Evolutionary conservation across 1,140 invertebrate species (phyloP).

Genomic region (Brachystomella parvula): DNA sequence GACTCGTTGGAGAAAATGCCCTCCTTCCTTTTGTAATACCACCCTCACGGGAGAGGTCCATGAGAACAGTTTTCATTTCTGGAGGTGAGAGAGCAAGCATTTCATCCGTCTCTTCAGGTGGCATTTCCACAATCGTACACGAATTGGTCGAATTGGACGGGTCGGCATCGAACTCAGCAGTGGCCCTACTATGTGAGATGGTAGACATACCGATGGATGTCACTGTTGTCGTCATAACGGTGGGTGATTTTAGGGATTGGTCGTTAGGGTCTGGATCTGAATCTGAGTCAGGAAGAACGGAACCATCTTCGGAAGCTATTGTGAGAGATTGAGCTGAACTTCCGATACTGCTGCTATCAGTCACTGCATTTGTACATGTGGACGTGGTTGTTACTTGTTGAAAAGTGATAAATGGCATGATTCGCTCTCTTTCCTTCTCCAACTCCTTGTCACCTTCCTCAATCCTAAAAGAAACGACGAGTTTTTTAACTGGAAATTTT

Average conservation of each 20-base stretch:
- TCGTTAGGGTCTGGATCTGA: neutral
- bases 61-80: neutral
- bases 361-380: slow-evolving; percentile 35
- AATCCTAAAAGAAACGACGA: slow-evolving; percentile 21
- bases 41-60: neutral
- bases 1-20: slow-evolving; percentile 12
- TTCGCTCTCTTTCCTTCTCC: slow-evolving; percentile 36
- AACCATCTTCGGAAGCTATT: slow-evolving; percentile 5
- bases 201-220: neutral
- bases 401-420: slow-evolving; percentile 38
- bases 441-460: slow-evolving; percentile 38
- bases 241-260: neutral
- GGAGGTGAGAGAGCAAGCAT: neutral
- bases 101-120: neutral
- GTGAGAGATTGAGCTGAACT: slow-evolving; percentile 17
- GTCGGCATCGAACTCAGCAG: neutral
- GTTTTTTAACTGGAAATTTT: no score
- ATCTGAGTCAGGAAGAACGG: neutral
- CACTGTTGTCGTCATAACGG: neutral
- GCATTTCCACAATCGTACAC: slow-evolving; percentile 18
- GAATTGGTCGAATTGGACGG: neutral
- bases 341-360: neutral
- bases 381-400: slow-evolving; percentile 34
- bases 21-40: slow-evolving; percentile 8
- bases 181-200: neutral